Evolutionary conservation across 2,797 vertebrate genomes (phyloP), one percentile per base, ranked within the genome.

Genomic region (Dipus sagitta): DNA sequence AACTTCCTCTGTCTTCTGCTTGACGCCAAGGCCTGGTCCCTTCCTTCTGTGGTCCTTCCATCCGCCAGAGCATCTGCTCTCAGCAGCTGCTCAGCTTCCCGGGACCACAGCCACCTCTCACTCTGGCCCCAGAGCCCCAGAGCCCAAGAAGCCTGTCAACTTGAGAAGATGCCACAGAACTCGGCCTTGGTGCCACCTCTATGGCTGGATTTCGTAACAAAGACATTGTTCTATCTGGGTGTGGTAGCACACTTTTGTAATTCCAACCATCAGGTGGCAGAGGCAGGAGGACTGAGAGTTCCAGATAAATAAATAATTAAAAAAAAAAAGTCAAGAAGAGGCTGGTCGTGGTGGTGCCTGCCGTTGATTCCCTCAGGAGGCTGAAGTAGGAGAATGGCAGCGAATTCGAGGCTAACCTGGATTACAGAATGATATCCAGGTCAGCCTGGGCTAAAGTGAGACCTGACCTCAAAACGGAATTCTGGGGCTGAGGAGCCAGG

Each of bases 1-100:
- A 77, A 28, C 14, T 79, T 20, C 23, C 88, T 95, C 81, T 95
- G 92, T 95, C 84, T 94, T 83, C 90, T 3, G 30, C 79, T 74
- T 38, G 75, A 20, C 74, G 32, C 65, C 58, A 6, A 5, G 26
- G 42, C 71, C 95, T 65, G 3, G 3, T 1, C 24, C 34, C 75
- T 32, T 74, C 70, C 21, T 62, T 38, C 91, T 6, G 64, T 64
- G 65, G 2, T 30, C 67, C 23, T 1, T 32, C 34, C 34, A 38
- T 14, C n/a, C 30, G 17, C 14, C 4, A 86, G 68, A 62, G 32
- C 32, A 86, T 86, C 47, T 86, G 32, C 26, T 17, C 12, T 75
- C 47, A 58, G 18, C 54, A 26, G 4, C 68, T 52, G 58, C 23
- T 24, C 14, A 34, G n/a, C 54, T 30, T 34, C n/a, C 12, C 34